These are phyloP conservation scores for Drosophila infuscata DNA, from an alignment of 2,888 invertebrate genomes.

Conservation along the genomic window DNA sequence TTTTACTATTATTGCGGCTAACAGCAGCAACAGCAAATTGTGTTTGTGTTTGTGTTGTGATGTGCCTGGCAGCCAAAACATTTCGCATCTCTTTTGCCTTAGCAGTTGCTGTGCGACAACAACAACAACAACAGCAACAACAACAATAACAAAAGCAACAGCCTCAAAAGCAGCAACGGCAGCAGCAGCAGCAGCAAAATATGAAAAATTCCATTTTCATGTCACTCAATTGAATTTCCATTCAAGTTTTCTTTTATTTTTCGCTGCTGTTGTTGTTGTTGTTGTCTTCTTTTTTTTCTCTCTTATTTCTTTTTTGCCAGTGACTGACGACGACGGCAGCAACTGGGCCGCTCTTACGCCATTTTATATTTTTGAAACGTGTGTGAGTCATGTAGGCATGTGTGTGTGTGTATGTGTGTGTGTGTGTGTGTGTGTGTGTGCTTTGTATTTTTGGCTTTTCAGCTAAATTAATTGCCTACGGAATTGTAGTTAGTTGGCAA, in stretches of 20 bases:
- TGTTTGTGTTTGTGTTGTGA: slow-evolving; percentile 78
- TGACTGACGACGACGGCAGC: slow-evolving; percentile 63
- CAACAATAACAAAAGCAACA: slow-evolving; percentile 37
- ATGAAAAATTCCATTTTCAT: slow-evolving; percentile 82
- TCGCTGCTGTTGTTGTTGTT: slow-evolving; percentile 28
- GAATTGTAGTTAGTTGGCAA: slow-evolving; percentile 77
- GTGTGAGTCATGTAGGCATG: slow-evolving; percentile 6
- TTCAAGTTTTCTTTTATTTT: slow-evolving; percentile 71
- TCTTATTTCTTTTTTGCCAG: slow-evolving; percentile 35
- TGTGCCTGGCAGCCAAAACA: slow-evolving; percentile 80
- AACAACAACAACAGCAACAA: slow-evolving; percentile 30
- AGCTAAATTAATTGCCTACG: slow-evolving; percentile 80
- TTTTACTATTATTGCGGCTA: slow-evolving; percentile 65
- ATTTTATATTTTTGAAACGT: slow-evolving; percentile 68
- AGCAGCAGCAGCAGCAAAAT: slow-evolving; percentile 59
- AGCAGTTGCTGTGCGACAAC: slow-evolving; percentile 41
- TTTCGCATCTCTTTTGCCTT: slow-evolving; percentile 50
- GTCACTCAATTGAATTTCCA: slow-evolving; percentile 82
- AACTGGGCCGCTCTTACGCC: slow-evolving; percentile 39
- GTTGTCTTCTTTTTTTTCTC: slow-evolving; percentile 1
- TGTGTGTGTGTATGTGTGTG: slow-evolving; percentile 5
- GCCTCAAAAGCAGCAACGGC: slow-evolving; percentile 30
- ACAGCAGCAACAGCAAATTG: slow-evolving; percentile 57
- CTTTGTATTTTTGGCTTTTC: slow-evolving; percentile 76
- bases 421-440: slow-evolving; percentile 20